Evolutionary conservation across 2,797 vertebrate genomes (phyloP).

Genomic region (Sebastes matsubarae): DNA sequence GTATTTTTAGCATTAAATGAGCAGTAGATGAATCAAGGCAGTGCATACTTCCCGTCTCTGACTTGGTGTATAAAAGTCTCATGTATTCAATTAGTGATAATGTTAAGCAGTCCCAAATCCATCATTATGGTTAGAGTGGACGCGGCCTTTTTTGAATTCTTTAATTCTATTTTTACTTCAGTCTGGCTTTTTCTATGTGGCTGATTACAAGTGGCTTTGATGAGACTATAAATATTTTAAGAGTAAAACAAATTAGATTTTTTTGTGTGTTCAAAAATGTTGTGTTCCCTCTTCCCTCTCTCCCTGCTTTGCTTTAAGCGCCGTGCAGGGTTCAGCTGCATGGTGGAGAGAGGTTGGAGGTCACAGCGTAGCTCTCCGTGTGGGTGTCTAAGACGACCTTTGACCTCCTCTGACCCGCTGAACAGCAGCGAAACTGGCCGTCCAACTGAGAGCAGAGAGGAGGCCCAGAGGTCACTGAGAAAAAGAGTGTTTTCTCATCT

Average conservation of each 20-base stretch:
- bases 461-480: conserved; percentile 61
- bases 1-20: conserved; percentile 1
- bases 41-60: conserved; percentile 22
- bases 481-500: conserved; percentile 32
- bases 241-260: conserved; percentile 13
- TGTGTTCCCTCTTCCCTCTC: neutral
- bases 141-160: neutral
- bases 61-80: conserved; percentile 16
- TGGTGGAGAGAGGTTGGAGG: conserved; percentile 53
- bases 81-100: conserved; percentile 48
- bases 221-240: neutral
- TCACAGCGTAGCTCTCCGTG: conserved; percentile 54
- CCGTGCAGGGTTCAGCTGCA: conserved; percentile 60
- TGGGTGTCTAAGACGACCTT: conserved; percentile 62
- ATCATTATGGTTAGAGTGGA: neutral
- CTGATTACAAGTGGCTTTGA: neutral
- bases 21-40: conserved; percentile 34
- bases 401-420: conserved; percentile 63
- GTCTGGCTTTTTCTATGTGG: neutral
- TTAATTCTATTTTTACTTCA: neutral
- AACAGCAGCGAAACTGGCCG: conserved; percentile 61
- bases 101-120: conserved; percentile 16
- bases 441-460: conserved; percentile 57
- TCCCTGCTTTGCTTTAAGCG: conserved; percentile 34
- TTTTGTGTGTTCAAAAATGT: conserved; percentile 4